Conservation (phyloP, 2,888 invertebrate genomes). For the Phragmatobia fuliginosa region DNA sequence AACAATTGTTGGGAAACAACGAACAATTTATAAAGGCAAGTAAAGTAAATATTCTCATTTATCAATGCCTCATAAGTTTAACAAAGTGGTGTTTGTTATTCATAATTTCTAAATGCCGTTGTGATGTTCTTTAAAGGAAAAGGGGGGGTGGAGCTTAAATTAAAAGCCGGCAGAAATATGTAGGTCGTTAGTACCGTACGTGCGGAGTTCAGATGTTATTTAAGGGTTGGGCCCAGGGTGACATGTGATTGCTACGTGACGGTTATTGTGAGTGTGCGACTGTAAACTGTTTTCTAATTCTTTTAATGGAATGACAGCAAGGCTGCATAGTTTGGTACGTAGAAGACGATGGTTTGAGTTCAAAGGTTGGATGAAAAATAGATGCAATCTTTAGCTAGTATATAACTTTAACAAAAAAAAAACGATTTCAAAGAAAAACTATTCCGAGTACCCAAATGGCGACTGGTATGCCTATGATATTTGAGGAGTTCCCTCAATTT, state of each 20-base stretch:
- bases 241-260: constrained; percentile 62
- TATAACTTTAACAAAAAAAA: too few relatives aligned
- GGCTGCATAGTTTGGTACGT: neutral
- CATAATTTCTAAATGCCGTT: constrained; percentile 38
- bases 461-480: too few relatives aligned
- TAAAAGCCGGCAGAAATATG: constrained; percentile 72
- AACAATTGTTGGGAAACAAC: neutral
- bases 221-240: constrained; percentile 60
- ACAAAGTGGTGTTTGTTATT: constrained; percentile 10
- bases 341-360: neutral
- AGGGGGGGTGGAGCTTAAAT: constrained; percentile 58
- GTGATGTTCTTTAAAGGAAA: constrained; percentile 23
- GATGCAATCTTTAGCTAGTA: too few relatives aligned
- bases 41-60: constrained; percentile 4
- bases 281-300: neutral
- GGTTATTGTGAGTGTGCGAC: constrained; percentile 43
- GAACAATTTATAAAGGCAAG: neutral
- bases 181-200: constrained; percentile 70
- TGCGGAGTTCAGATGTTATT: constrained; percentile 72
- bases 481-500: too few relatives aligned
- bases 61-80: neutral
- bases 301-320: neutral
- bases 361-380: neutral
- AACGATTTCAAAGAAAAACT: too few relatives aligned
- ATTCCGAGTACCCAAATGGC: too few relatives aligned